These are phyloP conservation scores for Agrochola lychnidis DNA, from an alignment of 2,888 invertebrate species.

Conservation along the genomic window DNA sequence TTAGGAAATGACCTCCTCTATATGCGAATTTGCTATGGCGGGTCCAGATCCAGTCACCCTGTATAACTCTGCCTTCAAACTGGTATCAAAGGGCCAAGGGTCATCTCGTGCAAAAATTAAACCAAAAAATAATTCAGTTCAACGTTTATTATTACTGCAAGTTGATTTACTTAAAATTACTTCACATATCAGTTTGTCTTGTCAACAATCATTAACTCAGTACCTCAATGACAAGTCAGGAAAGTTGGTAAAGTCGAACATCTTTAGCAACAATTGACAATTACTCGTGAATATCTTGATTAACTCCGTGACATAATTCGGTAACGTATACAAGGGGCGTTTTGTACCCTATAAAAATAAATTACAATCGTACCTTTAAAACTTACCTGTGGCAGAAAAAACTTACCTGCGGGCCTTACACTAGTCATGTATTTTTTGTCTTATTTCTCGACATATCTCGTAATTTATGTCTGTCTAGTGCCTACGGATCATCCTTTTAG, in stretches of 20 bases:
- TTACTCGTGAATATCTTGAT: slow-evolving; percentile 22
- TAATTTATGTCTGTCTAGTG: not conserved
- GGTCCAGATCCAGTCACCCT: no score
- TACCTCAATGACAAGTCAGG: not conserved
- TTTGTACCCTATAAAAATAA: slow-evolving; percentile 56
- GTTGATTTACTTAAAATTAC: slow-evolving; percentile 46
- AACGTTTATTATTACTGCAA: slow-evolving; percentile 55
- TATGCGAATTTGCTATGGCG: no score
- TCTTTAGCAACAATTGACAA: slow-evolving; percentile 31
- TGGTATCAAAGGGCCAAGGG: not conserved
- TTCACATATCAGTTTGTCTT: slow-evolving; percentile 33
- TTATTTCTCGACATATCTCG: not conserved
- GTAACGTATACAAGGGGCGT: slow-evolving; percentile 37
- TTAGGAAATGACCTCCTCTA: no score
- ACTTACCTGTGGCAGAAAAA: slow-evolving; percentile 8
- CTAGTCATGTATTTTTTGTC: not conserved
- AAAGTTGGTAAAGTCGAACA: slow-evolving; percentile 2
- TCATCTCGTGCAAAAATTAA: slow-evolving; percentile 10
- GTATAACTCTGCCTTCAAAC: not conserved
- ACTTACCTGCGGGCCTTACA: not conserved
- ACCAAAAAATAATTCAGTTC: slow-evolving; percentile 28
- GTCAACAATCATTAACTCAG: not conserved
- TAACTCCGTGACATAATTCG: slow-evolving; percentile 49
- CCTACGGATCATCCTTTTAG: not conserved
- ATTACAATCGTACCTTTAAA: slow-evolving; percentile 45